Conservation (phyloP, 2,113 vertebrate genomes). For the Ceyx margarethae region DNA sequence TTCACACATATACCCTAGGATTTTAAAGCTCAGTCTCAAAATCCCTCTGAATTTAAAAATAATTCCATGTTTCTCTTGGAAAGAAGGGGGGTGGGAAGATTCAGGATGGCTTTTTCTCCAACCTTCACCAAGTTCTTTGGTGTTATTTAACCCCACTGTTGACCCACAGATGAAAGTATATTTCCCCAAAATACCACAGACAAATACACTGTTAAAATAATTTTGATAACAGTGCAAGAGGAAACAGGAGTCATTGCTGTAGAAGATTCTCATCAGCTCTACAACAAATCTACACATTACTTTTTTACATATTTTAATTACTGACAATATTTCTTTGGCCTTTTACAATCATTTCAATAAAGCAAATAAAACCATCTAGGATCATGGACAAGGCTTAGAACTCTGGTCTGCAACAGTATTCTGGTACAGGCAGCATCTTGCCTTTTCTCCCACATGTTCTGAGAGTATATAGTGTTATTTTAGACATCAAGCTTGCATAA, state of each 20-base stretch:
- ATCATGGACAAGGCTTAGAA: not conserved
- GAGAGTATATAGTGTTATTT: not conserved
- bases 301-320: not conserved
- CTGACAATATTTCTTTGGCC: not conserved
- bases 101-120: not conserved
- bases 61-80: conserved; percentile 42
- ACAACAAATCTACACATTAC: not conserved
- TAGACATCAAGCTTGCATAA: not conserved
- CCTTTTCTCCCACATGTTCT: not conserved
- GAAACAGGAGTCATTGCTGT: not conserved
- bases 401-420: not conserved
- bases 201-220: not conserved
- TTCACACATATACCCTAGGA: conserved; percentile 52
- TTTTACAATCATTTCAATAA: not conserved
- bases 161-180: not conserved
- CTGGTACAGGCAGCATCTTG: not conserved
- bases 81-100: not conserved
- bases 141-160: not conserved
- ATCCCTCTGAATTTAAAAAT: conserved; percentile 66
- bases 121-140: not conserved
- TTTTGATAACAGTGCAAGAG: not conserved
- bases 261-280: not conserved
- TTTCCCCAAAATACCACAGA: not conserved
- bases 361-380: not conserved
- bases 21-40: conserved; percentile 68